Percentiles rank a stretch among this genome's conserved stretches.
phyloP scores from a whole-genome alignment of 2,113 vertebrate genomes.

The Brienomyrus longianalis region DNA sequence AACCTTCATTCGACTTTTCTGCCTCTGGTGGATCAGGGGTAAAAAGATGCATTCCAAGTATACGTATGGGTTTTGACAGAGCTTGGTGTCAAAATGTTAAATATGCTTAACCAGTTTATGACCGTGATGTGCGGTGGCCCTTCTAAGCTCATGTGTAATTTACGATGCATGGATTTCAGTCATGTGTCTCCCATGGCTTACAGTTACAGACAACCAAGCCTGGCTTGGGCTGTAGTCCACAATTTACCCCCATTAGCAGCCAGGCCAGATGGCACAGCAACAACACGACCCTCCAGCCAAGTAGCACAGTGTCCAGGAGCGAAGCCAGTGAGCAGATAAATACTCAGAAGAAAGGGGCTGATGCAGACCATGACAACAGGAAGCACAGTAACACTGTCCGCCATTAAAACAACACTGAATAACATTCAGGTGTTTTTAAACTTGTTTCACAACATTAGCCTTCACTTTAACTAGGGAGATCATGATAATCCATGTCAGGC shows the following conservation, averaged over 20 bases:
- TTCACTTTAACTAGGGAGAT: background rate
- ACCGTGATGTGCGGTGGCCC: background rate
- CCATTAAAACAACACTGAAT: background rate
- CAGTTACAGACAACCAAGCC: background rate
- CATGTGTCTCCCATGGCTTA: background rate
- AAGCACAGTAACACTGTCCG: background rate
- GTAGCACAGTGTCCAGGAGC: background rate
- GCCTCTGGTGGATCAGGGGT: background rate
- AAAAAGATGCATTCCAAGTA: background rate
- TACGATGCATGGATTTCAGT: background rate
- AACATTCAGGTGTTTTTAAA: background rate
- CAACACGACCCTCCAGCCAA: background rate
- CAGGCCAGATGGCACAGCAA: slow-evolving; percentile 9
- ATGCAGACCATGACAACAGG: background rate
- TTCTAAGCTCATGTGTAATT: background rate
- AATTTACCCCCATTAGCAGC: slow-evolving; percentile 15
- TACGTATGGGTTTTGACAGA: background rate
- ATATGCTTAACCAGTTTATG: background rate
- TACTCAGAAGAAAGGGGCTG: background rate
- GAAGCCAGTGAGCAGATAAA: background rate
- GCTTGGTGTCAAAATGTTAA: background rate
- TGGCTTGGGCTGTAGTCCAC: background rate
- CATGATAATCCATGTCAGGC: background rate
- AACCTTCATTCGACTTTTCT: background rate
- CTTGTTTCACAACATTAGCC: background rate